A percentile compares a stretch with the other conserved stretches of the same genome.
Conservation (phyloP, 2,888 invertebrate genomes). For the Tenthredo mesomela region DNA sequence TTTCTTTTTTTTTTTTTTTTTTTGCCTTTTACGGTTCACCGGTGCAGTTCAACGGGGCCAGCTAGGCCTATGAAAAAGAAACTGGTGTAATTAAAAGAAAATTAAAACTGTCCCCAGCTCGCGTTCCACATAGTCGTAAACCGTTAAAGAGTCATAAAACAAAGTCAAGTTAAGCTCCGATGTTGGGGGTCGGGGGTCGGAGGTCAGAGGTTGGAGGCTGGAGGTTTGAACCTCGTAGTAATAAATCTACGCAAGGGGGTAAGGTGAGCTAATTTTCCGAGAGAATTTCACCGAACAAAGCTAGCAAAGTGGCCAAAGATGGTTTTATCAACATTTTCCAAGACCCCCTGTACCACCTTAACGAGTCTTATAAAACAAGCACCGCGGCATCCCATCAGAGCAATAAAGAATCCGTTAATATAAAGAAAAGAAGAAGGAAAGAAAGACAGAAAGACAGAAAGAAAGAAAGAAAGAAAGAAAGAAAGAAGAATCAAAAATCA, state of each 20-base stretch:
- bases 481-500: not conserved
- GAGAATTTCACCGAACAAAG: slow-evolving; percentile 29
- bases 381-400: not conserved
- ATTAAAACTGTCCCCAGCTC: slow-evolving; percentile 62
- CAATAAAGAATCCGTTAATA: not conserved
- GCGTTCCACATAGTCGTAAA: slow-evolving; percentile 59
- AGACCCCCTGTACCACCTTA: not conserved
- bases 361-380: not conserved
- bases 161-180: slow-evolving; percentile 65
- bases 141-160: slow-evolving; percentile 56
- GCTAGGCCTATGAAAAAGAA: slow-evolving; percentile 53
- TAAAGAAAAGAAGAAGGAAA: no score
- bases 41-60: not conserved
- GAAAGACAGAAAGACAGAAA: not conserved
- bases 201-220: slow-evolving; percentile 11
- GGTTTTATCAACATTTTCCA: slow-evolving; percentile 13
- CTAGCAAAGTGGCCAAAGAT: slow-evolving; percentile 5
- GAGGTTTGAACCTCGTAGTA: slow-evolving; percentile 51
- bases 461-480: no score
- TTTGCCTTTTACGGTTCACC: not conserved
- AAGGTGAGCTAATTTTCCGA: slow-evolving; percentile 65
- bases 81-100: slow-evolving; percentile 66
- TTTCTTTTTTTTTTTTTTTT: not conserved
- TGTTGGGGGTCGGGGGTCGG: slow-evolving; percentile 57
- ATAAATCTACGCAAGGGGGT: slow-evolving; percentile 59